Evolutionary conservation across 2,888 invertebrate genomes (phyloP), one percentile per base, ranked within the genome.

Genomic region (Lumbricus terrestris): DNA sequence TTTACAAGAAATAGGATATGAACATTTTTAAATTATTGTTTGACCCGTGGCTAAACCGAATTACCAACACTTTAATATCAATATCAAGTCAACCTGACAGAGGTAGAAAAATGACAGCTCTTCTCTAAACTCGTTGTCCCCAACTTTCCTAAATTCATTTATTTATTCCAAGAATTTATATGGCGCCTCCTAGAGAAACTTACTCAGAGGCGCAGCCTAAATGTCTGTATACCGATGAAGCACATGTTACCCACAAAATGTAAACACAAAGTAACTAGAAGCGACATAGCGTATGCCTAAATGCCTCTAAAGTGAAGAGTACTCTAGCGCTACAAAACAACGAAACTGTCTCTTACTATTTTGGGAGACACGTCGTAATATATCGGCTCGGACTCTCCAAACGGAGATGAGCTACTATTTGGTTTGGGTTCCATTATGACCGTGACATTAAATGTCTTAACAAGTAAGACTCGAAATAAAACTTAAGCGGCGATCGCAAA

Each of bases 291-390:
- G 69, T 69, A 69, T 8, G n/a, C 69, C 69, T 69, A n/a, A 5
- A n/a, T n/a, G 69, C 8, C 1, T 69, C 5, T 1, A 69, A 69
- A n/a, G n/a, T n/a, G 29, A 29, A 13, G n/a, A 1, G 8, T n/a
- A 29, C 13, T 69, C 29, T 69, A 69, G 69, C n/a, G 34, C 85
- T 85, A 85, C 34, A 34, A 83, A 83, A 34, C 11, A 85, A 34
- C 85, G 37, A 35, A 35, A 37, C n/a, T n/a, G 37, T 88, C 13
- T 33, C 88, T 88, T 88, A 88, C 88, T n/a, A 88, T 88, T 38
- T 29, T 38, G 40, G 88, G 88, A 33, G 88, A 88, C 11, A 88
- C 40, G 4, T 88, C 88, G 37, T 88, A 40, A 33, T 88, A 88
- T 33, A 88, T 88, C 40, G 88, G 88, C 23, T 88, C 40, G 33